Evolutionary conservation across 2,888 invertebrate species (phyloP).

Genomic region (Caenorhabditis sp.): DNA sequence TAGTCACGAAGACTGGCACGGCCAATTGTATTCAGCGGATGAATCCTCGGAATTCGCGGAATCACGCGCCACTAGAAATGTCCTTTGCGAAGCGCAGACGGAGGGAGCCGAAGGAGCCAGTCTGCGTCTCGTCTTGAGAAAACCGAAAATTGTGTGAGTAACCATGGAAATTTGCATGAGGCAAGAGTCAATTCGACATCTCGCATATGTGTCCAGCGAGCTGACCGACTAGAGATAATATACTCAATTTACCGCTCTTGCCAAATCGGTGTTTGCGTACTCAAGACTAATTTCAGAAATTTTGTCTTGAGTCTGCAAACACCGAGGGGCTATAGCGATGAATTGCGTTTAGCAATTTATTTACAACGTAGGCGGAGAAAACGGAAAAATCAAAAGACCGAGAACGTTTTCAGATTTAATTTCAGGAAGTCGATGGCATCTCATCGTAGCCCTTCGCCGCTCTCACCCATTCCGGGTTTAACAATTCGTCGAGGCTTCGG

Average conservation of each 20-base stretch:
- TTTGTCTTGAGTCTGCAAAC: no score
- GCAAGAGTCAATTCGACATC: constrained; percentile 3
- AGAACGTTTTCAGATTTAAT: no score
- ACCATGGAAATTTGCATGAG: constrained; percentile 47
- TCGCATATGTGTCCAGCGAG: background rate
- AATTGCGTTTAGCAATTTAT: no score
- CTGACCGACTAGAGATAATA: no score
- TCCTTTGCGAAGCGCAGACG: constrained; percentile 5
- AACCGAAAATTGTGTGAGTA: constrained; percentile 52
- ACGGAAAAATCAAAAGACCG: background rate
- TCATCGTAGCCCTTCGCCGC: constrained; percentile 27
- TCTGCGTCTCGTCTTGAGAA: constrained; percentile 46
- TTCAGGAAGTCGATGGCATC: no score
- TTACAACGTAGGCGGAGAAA: background rate
- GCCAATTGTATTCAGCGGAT: constrained; percentile 2
- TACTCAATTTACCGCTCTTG: no score
- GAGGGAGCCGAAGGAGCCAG: constrained; percentile 6
- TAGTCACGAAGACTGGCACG: constrained; percentile 23
- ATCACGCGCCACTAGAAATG: background rate
- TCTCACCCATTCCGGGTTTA: constrained; percentile 35
- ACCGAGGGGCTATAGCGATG: no score
- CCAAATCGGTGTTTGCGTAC: no score
- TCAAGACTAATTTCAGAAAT: no score
- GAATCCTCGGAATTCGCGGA: background rate
- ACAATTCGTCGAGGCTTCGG: constrained; percentile 10